Base-by-base conservation (phyloP, 2,113 vertebrate species). In the Atrichornis clamosus region DNA sequence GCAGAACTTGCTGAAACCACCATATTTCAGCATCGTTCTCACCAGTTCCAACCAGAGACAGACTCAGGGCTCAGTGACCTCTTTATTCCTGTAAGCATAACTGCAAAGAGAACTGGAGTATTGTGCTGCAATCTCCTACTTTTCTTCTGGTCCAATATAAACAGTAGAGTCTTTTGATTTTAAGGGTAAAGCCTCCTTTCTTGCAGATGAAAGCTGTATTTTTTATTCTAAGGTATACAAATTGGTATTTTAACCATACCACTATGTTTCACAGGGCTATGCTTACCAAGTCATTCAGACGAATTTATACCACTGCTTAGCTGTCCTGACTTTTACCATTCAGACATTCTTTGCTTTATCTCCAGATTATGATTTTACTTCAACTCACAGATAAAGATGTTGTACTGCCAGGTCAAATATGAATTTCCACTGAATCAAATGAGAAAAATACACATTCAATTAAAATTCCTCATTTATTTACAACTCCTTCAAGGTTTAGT, bases 1-100 rank as follows among this genome's bases (percentile, higher is more conserved):
- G 60, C 35, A 90, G 63, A 93, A 88, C 68, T 76, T 80, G 85
- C 83, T 88, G 85, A 95, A 77, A 55, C 33, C 81, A 75, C 76
- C 58, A 7, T 50, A 69, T 94, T 80, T 68, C 79, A 85, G 58
- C 19, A 26, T 53, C 0, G 0, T 49, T 93, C 79, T 65, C 50
- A 55, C 28, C 58, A 73, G 49, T 27, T 67, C 32, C 37, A 83
- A 17, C 10, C 17, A 70, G 37, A 53, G 75, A 76, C 0, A 13
- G 49, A 37, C n/a, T 73, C 74, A 32, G 56, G 78, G 46, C 69
- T 85, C 81, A 74, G 50, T 41, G 47, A 84, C 22, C 16, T 55
- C 46, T 81, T 77, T 42, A 88, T 70, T 78, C 19, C 4, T 30
- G 13, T 39, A 74, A 32, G 27, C 0, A 2, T 24, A 65, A 55